Percentiles rank a stretch among this genome's conserved stretches.
phyloP scores from a whole-genome alignment of 2,888 invertebrate genomes.

The Seladonia tumulorum region DNA sequence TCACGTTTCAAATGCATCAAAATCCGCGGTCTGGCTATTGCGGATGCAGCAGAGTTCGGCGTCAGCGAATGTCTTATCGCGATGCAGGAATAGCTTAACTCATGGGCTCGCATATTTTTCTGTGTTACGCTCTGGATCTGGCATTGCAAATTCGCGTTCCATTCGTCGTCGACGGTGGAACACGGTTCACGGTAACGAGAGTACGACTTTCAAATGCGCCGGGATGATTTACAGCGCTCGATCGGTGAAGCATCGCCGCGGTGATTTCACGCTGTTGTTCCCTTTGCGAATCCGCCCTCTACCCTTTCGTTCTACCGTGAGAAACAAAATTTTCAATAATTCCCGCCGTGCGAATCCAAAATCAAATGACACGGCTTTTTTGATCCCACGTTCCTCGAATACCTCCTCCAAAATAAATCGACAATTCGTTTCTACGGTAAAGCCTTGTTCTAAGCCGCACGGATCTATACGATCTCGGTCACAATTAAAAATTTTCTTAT shows the following conservation, averaged over 20 bases:
- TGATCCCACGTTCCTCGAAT: background rate
- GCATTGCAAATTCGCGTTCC: constrained; percentile 30
- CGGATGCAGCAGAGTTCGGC: background rate
- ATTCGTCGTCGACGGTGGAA: constrained; percentile 1
- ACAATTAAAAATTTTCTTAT: too few relatives aligned
- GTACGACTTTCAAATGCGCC: constrained; percentile 39
- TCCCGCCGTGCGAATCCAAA: background rate
- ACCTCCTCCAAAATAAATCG: too few relatives aligned
- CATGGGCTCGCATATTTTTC: constrained; percentile 15
- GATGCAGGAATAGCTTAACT: constrained; percentile 10
- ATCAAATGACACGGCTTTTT: background rate
- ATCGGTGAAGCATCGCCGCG: constrained; percentile 26
- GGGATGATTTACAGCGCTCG: constrained; percentile 40
- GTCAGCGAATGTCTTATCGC: constrained; percentile 4
- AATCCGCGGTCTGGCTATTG: background rate
- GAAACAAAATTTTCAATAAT: background rate
- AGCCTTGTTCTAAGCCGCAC: too few relatives aligned
- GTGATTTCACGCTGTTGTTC: constrained; percentile 35
- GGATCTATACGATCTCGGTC: too few relatives aligned
- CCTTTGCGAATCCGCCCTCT: background rate
- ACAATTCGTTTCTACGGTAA: too few relatives aligned
- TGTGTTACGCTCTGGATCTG: constrained; percentile 6
- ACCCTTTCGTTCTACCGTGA: background rate
- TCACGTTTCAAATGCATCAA: constrained; percentile 4
- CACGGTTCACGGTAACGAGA: constrained; percentile 28